These are phyloP conservation scores for Enteromius unitaeniatus DNA, from an alignment of 2,797 vertebrate genomes.

Conservation along the genomic window DNA sequence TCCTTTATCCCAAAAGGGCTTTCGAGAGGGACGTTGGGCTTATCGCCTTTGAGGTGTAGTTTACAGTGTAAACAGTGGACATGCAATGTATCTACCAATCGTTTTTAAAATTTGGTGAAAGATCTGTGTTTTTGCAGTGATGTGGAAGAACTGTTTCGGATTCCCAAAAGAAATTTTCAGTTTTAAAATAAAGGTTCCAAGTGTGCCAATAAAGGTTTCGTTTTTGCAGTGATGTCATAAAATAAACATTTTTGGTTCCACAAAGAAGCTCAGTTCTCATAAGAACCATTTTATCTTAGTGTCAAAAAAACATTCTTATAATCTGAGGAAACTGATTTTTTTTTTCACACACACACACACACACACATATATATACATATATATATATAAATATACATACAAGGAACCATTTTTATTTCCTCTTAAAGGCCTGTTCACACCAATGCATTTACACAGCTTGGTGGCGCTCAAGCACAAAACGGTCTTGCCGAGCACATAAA, in stretches of 20 bases:
- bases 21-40: background rate
- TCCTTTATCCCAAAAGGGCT: slow-evolving; percentile 10
- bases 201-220: too few relatives aligned
- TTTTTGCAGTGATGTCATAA: background rate
- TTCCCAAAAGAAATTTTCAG: background rate
- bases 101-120: background rate
- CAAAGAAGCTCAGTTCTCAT: background rate
- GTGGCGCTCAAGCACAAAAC: too few relatives aligned
- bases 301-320: background rate
- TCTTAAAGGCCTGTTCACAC: too few relatives aligned
- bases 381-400: too few relatives aligned
- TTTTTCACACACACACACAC: too few relatives aligned
- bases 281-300: background rate
- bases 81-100: background rate
- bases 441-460: too few relatives aligned
- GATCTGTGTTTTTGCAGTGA: background rate
- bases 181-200: background rate
- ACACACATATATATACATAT: too few relatives aligned
- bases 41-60: slow-evolving; percentile 7
- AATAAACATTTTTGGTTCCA: background rate
- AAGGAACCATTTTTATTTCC: too few relatives aligned
- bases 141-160: background rate
- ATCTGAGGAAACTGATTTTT: too few relatives aligned
- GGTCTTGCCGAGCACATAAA: too few relatives aligned
- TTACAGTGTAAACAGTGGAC: background rate